Conservation (phyloP, 2,888 invertebrate species). For the Macrosiphum euphorbiae region DNA sequence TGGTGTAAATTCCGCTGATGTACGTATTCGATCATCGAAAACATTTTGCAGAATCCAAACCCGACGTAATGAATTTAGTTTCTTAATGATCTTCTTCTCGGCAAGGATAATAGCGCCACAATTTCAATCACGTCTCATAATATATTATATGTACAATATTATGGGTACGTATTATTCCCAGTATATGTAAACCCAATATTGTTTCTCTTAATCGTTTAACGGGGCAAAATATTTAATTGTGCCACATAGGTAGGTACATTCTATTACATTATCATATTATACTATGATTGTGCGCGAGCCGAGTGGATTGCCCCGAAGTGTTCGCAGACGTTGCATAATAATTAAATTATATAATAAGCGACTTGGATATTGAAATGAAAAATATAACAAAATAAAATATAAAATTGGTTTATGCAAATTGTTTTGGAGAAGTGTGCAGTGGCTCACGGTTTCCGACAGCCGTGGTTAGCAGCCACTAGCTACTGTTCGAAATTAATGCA, state of each 20-base stretch:
- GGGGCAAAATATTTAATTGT: neutral
- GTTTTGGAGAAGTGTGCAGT: neutral
- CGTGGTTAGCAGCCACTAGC: neutral
- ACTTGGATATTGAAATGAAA: neutral
- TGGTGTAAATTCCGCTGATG: neutral
- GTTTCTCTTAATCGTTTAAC: neutral
- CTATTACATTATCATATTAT: neutral
- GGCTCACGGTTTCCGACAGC: neutral
- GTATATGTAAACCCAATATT: neutral
- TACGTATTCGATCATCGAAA: neutral
- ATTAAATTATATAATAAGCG: neutral
- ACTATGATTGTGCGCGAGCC: neutral
- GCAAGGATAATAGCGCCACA: neutral
- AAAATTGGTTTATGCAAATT: conserved; percentile 11
- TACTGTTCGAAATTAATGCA: conserved; percentile 4
- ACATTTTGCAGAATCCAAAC: neutral
- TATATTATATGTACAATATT: neutral
- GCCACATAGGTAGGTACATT: neutral
- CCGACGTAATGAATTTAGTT: neutral
- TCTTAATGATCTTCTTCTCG: neutral
- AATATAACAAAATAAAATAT: neutral
- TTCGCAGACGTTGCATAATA: neutral
- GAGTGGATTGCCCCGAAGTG: neutral
- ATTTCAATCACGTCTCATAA: neutral
- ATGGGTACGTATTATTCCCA: neutral